Base-by-base conservation (phyloP, 2,797 vertebrate genomes). In the Lepilemur septentrionalis region DNA sequence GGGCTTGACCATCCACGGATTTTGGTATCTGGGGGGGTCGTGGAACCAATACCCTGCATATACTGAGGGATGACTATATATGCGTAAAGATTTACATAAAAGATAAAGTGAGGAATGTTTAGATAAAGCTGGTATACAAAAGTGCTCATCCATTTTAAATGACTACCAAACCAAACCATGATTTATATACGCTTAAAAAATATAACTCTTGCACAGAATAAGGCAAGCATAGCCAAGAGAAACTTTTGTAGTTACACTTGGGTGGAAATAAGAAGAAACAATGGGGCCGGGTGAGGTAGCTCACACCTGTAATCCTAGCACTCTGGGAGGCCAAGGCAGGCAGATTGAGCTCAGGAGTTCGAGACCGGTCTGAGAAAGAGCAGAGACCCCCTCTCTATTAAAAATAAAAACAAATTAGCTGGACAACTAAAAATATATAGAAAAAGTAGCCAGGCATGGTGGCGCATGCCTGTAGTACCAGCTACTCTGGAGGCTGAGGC, bases 171-270 rank as follows among this genome's bases (percentile, higher is more conserved):
- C 13, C 50, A 85, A 95, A 67, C 41, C 4, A 11, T 93, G 59
- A 93, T 78, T 89, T 87, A 72, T 41, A 9, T 80, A 79, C 38
- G 46, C 57, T 97, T 95, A 84, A 88, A 70, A 94, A 93, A 92
- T 13, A 32, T 2, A 88, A 80, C 38, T 78, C 41, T 25, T 85
- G n/a, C 38, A 65, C 30, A 86, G 84, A 94, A 30, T 93, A 93
- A 94, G 57, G 76, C 46, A 93, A 90, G 65, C 15, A 83, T 3
- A 72, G 43, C 61, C 57, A 85, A 94, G 35, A 85, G 48, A 88
- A 81, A 91, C 38, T 80, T 87, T 2, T 83, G 32, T 5, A 94
- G 35, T 89, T 91, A 69, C 61, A 69, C 65, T 73, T 92, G 82
- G 43, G 57, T 92, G 46, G 76, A 93, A 95, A 92, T 59, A 59